Conservation (phyloP, 2,888 invertebrate species). For the Eremobia ochroleuca region DNA sequence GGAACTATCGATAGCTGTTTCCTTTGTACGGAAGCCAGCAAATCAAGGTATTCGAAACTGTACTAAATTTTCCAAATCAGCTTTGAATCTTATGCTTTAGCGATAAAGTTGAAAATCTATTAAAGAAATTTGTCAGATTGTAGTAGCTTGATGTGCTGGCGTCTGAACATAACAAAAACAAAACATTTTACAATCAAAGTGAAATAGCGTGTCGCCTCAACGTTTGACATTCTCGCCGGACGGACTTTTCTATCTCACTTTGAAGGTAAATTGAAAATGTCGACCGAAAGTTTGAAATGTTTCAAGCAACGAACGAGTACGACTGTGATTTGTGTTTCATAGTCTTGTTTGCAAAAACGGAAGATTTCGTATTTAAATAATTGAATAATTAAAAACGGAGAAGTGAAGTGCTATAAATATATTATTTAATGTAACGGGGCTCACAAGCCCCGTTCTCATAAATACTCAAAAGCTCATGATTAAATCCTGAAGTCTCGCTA, state of each 20-base stretch:
- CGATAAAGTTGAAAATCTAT: too few relatives aligned
- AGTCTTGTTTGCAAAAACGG: neutral
- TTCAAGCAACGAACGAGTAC: neutral
- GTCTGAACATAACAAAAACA: too few relatives aligned
- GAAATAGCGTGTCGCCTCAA: neutral
- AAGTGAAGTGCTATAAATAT: neutral
- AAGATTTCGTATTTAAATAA: neutral
- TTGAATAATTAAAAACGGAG: neutral
- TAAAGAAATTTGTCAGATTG: too few relatives aligned
- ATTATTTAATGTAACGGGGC: too few relatives aligned
- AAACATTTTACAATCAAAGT: too few relatives aligned
- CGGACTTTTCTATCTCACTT: conserved; percentile 2
- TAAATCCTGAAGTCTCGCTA: neutral
- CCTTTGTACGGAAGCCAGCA: too few relatives aligned
- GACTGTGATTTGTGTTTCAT: neutral
- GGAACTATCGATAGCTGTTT: too few relatives aligned
- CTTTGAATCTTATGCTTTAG: too few relatives aligned
- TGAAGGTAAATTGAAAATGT: conserved; percentile 13
- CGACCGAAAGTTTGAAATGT: neutral
- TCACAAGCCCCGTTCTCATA: neutral
- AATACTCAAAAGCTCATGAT: neutral
- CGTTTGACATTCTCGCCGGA: neutral
- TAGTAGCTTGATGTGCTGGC: too few relatives aligned
- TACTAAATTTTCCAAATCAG: too few relatives aligned
- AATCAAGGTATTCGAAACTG: too few relatives aligned